Base-by-base conservation (phyloP, 2,113 vertebrate genomes). In the Pogonocichla stellata region DNA sequence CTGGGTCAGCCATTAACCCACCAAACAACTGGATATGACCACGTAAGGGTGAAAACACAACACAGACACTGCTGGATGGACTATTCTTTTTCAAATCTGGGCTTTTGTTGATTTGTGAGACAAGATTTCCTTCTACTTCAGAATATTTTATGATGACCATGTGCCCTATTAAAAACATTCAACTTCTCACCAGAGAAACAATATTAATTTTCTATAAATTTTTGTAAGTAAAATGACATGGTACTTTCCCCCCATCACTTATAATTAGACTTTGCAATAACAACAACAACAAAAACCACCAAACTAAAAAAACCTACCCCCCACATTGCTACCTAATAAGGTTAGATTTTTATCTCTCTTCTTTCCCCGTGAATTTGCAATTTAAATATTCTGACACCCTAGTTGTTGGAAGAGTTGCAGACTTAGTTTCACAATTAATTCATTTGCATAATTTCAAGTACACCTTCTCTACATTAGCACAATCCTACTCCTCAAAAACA, bases 221-320 rank as follows among this genome's bases (percentile, higher is more conserved):
- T 77, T 60, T 75, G 9, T 70, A 57, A 40, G 36, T 69, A 60
- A 89, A 86, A 84, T 53, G 11, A 43, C 24, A 40, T 4, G 3
- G 16, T 40, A 43, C 24, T 72, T 80, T 45, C 5, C 24, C 24
- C 24, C 9, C 4, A 71, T 15, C 19, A 9, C 14, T 81, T 88
- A 36, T 11, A 66, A 85, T 54, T 62, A 62, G 56, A 67, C 34
- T 67, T 79, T 26, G 29, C 15, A 43, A 54, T 24, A 56, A 72
- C 48, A 64, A 43, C 19, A 54, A 53, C 40, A 62, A 34, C 18
- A 65, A 54, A 25, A 48, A 25, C 5, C 5, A 48, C 33, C 23
- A 48, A 31, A 57, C n/a, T n/a, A 36, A 43, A 4, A 5, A 16
- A 14, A 25, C 7, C 15, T n/a, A n/a, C 3, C 0, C 8, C 8